Base-by-base conservation (phyloP, 2,797 vertebrate species). In the Lepilemur ruficaudatus region DNA sequence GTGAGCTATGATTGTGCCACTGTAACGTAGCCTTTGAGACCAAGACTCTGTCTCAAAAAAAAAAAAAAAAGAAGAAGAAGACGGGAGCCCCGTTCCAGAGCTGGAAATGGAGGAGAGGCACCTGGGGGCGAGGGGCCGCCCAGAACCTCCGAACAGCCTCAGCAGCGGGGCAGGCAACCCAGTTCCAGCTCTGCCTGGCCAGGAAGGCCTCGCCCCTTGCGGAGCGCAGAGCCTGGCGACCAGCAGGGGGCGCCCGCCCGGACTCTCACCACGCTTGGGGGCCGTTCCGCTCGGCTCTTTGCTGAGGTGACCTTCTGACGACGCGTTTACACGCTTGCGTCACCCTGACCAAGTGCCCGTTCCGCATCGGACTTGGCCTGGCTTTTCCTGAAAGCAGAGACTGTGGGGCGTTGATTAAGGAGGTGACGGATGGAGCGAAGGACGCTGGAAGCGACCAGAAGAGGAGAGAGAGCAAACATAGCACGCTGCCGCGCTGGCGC, bases 161-260 rank as follows among this genome's bases (percentile, higher is more conserved):
- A 52, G n/a, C 23, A 55, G n/a, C 32, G 25, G 35, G 18, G 76
- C 9, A 4, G 14, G 48, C 65, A 59, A 65, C 25, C 28, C 32
- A 59, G 7, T 5, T 32, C 48, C 12, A 28, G 20, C 18, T 8
- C 67, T 11, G 18, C 13, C 23, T 0, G 15, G 14, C 17, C 13
- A 13, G 52, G 52, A 2, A 38, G 23, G 43, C 25, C 50, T 15
- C 0, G 8, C 25, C 7, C 5, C 12, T 38, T 0, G 1, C 0
- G 23, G 80, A 43, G 15, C 52, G 50, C 14, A 5, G 35, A 30
- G 12, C 23, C 3, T 11, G 2, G 6, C 35, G n/a, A 30, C 57
- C 96, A 69, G 88, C 83, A 93, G 83, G 20, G 78, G 91, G 88
- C 46, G 35, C n/a, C 4, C 55, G 41, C 15, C 30, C 3, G 1